These are phyloP conservation scores for Daubentonia madagascariensis DNA, from an alignment of 2,113 vertebrate genomes.

Conservation along the genomic window DNA sequence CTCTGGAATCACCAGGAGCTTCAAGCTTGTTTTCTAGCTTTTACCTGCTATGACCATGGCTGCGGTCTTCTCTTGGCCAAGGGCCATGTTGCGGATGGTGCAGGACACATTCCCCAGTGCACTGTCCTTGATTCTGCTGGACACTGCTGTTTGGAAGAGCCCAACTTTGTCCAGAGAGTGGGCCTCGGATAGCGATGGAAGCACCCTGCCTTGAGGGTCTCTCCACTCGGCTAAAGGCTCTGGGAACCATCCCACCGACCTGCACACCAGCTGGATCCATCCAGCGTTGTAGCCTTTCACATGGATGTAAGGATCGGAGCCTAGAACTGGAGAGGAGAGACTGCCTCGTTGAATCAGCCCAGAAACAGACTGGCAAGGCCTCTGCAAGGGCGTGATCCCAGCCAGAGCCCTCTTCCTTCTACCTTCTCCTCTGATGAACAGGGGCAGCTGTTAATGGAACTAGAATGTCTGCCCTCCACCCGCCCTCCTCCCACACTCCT, in stretches of 20 bases:
- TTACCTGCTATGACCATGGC: slow-evolving; percentile 44
- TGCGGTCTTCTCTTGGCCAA: slow-evolving; percentile 34
- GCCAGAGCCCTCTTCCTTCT: neutral
- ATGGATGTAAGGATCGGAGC: slow-evolving; percentile 63
- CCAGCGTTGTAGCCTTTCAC: slow-evolving; percentile 19
- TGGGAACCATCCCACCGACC: slow-evolving; percentile 65
- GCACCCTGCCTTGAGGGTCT: slow-evolving; percentile 23
- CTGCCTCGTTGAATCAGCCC: neutral
- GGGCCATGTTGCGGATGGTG: neutral
- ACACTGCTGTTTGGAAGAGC: slow-evolving; percentile 37
- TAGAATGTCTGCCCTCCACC: neutral
- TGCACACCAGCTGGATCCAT: slow-evolving; percentile 56
- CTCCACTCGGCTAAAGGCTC: slow-evolving; percentile 44
- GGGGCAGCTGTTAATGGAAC: neutral
- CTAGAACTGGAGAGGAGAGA: slow-evolving; percentile 39
- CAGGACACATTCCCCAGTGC: slow-evolving; percentile 55
- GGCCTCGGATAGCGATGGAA: neutral
- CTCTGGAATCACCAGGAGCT: neutral
- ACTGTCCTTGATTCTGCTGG: slow-evolving; percentile 46
- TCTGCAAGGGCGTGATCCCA: neutral
- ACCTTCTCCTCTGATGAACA: neutral
- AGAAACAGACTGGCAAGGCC: neutral
- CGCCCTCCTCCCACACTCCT: neutral
- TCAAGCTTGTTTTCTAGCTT: neutral
- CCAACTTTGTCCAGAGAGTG: slow-evolving; percentile 30